Conservation (phyloP, 2,797 vertebrate genomes). For the Eidolon dupreanum region DNA sequence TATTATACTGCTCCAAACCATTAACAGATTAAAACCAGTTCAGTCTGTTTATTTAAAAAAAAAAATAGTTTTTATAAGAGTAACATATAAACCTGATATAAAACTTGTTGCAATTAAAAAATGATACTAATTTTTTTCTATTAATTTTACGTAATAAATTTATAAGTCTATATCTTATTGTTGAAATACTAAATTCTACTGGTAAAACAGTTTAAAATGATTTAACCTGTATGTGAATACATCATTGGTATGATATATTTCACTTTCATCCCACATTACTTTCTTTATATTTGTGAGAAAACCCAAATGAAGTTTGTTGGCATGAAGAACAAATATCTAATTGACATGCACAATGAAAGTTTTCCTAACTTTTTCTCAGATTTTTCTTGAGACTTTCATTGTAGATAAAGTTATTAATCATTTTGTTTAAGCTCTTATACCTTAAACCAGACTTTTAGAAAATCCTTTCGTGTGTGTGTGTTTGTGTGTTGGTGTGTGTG, state of each 20-base stretch:
- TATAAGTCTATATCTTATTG: conserved; percentile 62
- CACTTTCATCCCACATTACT: conserved; percentile 66
- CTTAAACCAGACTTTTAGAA: conserved; percentile 79
- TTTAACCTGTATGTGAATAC: conserved; percentile 77
- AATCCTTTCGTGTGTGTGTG: conserved; percentile 62
- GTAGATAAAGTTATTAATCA: conserved; percentile 75
- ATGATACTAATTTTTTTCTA: neutral
- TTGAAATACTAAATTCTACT: conserved; percentile 59
- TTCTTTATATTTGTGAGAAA: conserved; percentile 76
- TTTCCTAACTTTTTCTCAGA: conserved; percentile 61
- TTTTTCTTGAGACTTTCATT: conserved; percentile 68
- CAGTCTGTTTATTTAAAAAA: neutral
- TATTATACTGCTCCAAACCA: neutral
- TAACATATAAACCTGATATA: neutral
- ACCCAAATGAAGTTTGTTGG: conserved; percentile 55
- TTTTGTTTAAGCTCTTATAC: conserved; percentile 81
- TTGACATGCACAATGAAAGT: conserved; percentile 73
- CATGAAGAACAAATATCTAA: conserved; percentile 76
- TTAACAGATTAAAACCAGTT: neutral
- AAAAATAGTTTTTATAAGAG: neutral
- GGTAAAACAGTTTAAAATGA: conserved; percentile 70
- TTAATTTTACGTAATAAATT: conserved; percentile 31
- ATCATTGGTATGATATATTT: conserved; percentile 76
- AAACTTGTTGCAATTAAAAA: neutral
- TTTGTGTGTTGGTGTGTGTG: no score